Evolutionary conservation across 2,888 invertebrate genomes (phyloP).

Genomic region (Cyclophora albipunctata): DNA sequence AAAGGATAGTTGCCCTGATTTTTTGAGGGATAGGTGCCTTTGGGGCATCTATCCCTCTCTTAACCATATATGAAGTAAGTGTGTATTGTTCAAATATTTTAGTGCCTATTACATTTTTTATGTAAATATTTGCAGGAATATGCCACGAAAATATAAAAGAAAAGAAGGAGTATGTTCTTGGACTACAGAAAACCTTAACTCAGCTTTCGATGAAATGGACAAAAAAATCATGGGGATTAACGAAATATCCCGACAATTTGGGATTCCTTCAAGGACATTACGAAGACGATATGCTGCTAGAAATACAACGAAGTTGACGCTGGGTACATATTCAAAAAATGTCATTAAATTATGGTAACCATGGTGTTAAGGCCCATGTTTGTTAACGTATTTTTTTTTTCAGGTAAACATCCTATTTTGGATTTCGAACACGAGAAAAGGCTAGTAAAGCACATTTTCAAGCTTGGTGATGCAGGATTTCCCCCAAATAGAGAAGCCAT

Average conservation of each 20-base stretch:
- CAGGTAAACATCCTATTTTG: constrained; percentile 19
- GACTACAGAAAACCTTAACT: constrained; percentile 18
- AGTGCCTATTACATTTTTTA: background rate
- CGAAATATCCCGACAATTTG: constrained; percentile 23
- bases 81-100: background rate
- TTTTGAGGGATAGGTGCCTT: background rate
- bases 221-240: constrained; percentile 20
- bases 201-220: constrained; percentile 23
- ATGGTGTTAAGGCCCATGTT: too few species aligned
- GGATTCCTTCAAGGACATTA: constrained; percentile 23
- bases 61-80: background rate
- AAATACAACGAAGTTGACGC: constrained; percentile 15
- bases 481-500: constrained; percentile 19
- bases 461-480: constrained; percentile 20
- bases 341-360: too few species aligned
- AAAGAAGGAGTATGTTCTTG: constrained; percentile 18
- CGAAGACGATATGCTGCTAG: constrained; percentile 21
- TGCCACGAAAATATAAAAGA: constrained; percentile 20
- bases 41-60: background rate
- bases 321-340: background rate
- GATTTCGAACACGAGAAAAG: constrained; percentile 22
- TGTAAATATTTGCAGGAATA: background rate
- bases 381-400: background rate
- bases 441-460: constrained; percentile 18
- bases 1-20: background rate